phyloP scores from a whole-genome alignment of 1,140 invertebrate genomes.

The Drosophila subpulchrella region DNA sequence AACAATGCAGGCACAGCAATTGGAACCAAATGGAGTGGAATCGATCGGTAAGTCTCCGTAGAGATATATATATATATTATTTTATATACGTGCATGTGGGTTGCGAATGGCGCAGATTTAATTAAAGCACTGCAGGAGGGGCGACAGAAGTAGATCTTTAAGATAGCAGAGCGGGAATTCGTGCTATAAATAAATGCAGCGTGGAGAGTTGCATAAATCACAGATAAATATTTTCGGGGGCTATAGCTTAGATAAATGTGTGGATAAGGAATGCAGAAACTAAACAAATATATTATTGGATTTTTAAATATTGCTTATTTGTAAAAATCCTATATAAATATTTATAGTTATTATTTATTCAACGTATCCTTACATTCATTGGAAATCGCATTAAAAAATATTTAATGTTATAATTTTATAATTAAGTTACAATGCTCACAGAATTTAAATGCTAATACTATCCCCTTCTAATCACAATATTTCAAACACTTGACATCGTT shows the following conservation, averaged over 20 bases:
- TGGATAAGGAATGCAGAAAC: background rate
- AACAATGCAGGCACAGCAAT: slow-evolving; percentile 57
- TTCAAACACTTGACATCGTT: slow-evolving; percentile 27
- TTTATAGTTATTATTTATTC: too few relatives aligned
- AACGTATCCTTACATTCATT: background rate
- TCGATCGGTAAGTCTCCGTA: slow-evolving; percentile 13
- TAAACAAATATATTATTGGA: background rate
- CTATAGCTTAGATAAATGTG: slow-evolving; percentile 13
- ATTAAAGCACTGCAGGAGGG: slow-evolving; percentile 56
- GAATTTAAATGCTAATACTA: background rate
- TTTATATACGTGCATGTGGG: slow-evolving; percentile 44
- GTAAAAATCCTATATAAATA: too few relatives aligned
- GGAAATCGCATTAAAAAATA: background rate
- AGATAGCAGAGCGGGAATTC: slow-evolving; percentile 38
- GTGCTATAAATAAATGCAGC: slow-evolving; percentile 46
- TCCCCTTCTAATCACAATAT: slow-evolving; percentile 32
- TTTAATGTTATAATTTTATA: background rate
- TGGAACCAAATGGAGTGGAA: slow-evolving; percentile 28
- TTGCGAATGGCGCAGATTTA: slow-evolving; percentile 64
- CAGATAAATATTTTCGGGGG: slow-evolving; percentile 34
- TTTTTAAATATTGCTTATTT: background rate
- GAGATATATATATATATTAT: background rate
- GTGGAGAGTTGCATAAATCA: slow-evolving; percentile 33
- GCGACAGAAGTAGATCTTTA: slow-evolving; percentile 51
- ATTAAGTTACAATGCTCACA: background rate